These are phyloP conservation scores for Zapornia atra DNA, from an alignment of 2,113 vertebrate species.

Conservation along the genomic window DNA sequence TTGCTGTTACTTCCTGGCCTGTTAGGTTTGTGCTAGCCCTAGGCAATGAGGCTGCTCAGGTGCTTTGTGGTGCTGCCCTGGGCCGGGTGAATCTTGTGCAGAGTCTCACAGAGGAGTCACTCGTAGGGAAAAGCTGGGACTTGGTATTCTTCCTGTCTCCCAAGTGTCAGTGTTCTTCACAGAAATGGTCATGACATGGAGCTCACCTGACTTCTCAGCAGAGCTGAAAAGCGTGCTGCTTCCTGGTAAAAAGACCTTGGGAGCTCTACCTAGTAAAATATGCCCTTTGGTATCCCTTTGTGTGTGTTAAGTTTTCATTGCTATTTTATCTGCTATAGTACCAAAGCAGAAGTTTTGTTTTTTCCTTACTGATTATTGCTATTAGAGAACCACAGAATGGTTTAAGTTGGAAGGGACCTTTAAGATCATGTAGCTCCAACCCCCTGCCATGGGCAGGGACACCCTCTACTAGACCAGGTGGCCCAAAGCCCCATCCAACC, in stretches of 20 bases:
- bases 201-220: background rate
- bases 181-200: rapidly evolving
- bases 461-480: no score
- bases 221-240: background rate
- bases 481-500: no score
- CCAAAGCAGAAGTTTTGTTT: background rate
- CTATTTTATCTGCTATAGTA: background rate
- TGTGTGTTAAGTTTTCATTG: rapidly evolving
- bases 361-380: background rate
- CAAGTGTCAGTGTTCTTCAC: background rate
- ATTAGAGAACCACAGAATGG: no score
- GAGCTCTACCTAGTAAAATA: background rate
- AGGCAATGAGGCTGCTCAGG: background rate
- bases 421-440: no score
- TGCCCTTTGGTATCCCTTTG: background rate
- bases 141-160: background rate
- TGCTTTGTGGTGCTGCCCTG: background rate
- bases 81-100: background rate
- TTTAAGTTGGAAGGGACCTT: no score
- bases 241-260: background rate
- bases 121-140: background rate
- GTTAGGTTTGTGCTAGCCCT: background rate
- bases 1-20: background rate
- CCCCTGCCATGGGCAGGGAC: no score
- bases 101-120: background rate